These are phyloP conservation scores for Mythimna pallens DNA, from an alignment of 2,888 invertebrate genomes.

Conservation along the genomic window DNA sequence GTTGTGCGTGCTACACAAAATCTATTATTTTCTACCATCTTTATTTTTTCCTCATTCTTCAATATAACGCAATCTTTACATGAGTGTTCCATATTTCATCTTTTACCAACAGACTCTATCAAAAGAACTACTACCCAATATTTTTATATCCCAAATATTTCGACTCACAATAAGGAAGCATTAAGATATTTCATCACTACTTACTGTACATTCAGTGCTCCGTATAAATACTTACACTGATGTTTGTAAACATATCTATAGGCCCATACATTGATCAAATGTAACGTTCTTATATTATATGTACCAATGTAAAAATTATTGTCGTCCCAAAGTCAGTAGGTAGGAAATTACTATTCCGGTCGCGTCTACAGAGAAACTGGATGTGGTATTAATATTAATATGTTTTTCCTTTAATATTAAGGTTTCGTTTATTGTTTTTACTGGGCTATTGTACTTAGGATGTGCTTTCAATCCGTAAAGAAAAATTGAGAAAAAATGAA, in stretches of 20 bases:
- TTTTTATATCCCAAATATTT: conserved; percentile 26
- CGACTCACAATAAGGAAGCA: conserved; percentile 48
- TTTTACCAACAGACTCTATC: conserved; percentile 4
- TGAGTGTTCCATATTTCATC: not conserved
- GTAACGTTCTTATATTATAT: conserved; percentile 30
- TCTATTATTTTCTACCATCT: conserved; percentile 7
- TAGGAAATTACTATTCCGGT: conserved; percentile 83
- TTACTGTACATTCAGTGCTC: conserved; percentile 50
- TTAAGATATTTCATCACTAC: conserved; percentile 47
- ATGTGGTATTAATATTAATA: conserved; percentile 74
- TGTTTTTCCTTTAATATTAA: conserved; percentile 69
- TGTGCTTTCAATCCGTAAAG: conserved; percentile 3
- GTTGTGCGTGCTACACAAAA: not conserved
- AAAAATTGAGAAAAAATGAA: not conserved
- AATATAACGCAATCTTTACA: conserved; percentile 18
- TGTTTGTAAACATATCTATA: conserved; percentile 42
- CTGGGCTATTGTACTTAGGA: conserved; percentile 38
- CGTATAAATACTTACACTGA: conserved; percentile 56
- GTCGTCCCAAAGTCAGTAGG: conserved; percentile 74
- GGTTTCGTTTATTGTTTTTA: conserved; percentile 67
- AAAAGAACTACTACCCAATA: conserved; percentile 24
- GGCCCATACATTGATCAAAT: conserved; percentile 54
- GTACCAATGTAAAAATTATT: conserved; percentile 76
- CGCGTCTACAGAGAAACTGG: conserved; percentile 67
- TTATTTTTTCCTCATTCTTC: conserved; percentile 11